Evolutionary conservation across 92 coral and sea anemone species (phyloP), one percentile per base, ranked within the genome.

Genomic region (Diadumene lineata): DNA sequence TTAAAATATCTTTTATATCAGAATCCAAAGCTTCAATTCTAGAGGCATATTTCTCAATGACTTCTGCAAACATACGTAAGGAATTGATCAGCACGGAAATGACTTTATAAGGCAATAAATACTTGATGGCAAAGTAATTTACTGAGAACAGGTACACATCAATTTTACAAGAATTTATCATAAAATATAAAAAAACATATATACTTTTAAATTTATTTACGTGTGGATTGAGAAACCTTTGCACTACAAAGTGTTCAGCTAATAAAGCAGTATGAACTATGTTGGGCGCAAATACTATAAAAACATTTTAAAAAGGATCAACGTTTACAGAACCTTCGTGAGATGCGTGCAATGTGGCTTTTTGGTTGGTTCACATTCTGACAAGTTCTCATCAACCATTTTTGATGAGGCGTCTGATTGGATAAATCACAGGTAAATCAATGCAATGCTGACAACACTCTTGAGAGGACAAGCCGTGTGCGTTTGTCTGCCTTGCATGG

Each of bases 1-100:
- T 94, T 50, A 91, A 70, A 60, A 94, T 82, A 1, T 91, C 92
- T 62, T 78, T 89, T 44, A 94, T 64, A 66, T 94, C 98, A n/a
- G 81, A 75, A 19, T 82, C 87, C 33, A 94, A 81, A 16, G 82
- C 89, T 65, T 81, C 84, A 15, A 94, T 76, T 62, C 88, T 93
- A 13, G 61, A 58, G 6, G 76, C 75, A 72, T 78, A 93, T 70
- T 93, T 93, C 64, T 87, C 89, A 53, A 91, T 93, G 34, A 91
- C 87, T 82, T 93, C 98, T 79, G 93, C 2, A 71, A 79, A 26
- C 1, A 38, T 6, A 38, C 48, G n/a, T n/a, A n/a, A n/a, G n/a
- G n/a, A n/a, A n/a, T n/a, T n/a, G n/a, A n/a, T n/a, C n/a, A n/a
- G n/a, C n/a, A n/a, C n/a, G n/a, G n/a, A n/a, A n/a, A n/a, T n/a